phyloP scores from a whole-genome alignment of 1,140 invertebrate genomes.

The Lasaia peninsularis region DNA sequence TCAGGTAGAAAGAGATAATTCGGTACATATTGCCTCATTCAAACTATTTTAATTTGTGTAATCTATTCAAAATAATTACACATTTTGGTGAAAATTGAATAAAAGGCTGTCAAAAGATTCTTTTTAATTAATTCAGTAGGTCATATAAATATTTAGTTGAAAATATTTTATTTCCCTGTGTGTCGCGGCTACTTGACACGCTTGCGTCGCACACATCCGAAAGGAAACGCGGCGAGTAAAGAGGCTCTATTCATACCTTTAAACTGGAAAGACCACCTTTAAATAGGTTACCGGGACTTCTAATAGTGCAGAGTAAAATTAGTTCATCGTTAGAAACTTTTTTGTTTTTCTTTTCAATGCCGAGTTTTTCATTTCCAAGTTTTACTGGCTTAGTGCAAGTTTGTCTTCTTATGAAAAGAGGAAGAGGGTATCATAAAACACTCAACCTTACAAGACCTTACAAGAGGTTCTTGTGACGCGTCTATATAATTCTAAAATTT shows the following conservation, averaged over 20 bases:
- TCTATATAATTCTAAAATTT: too few species aligned
- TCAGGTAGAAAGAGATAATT: too few species aligned
- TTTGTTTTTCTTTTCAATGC: not conserved
- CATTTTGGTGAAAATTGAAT: not conserved
- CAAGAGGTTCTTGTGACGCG: too few species aligned
- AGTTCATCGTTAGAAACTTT: not conserved
- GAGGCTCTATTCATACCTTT: slow-evolving; percentile 5
- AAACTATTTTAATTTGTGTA: not conserved
- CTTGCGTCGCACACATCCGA: not conserved
- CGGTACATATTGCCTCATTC: too few species aligned
- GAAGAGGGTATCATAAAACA: too few species aligned
- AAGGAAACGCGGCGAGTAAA: slow-evolving; percentile 3
- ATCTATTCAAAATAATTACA: not conserved
- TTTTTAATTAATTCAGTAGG: slow-evolving; percentile 5
- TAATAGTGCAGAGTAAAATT: slow-evolving; percentile 8
- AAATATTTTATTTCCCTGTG: not conserved
- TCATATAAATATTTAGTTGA: not conserved
- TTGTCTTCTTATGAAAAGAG: not conserved
- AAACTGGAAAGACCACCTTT: slow-evolving; percentile 1
- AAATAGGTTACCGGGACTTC: slow-evolving; percentile 8
- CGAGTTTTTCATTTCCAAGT: too few species aligned
- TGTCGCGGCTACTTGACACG: not conserved
- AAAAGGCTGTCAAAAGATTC: not conserved
- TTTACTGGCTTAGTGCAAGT: not conserved
- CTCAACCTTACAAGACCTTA: too few species aligned